Evolutionary conservation across 1,140 invertebrate species (phyloP), one percentile per base, ranked within the genome.

Genomic region (Ceratitis capitata): DNA sequence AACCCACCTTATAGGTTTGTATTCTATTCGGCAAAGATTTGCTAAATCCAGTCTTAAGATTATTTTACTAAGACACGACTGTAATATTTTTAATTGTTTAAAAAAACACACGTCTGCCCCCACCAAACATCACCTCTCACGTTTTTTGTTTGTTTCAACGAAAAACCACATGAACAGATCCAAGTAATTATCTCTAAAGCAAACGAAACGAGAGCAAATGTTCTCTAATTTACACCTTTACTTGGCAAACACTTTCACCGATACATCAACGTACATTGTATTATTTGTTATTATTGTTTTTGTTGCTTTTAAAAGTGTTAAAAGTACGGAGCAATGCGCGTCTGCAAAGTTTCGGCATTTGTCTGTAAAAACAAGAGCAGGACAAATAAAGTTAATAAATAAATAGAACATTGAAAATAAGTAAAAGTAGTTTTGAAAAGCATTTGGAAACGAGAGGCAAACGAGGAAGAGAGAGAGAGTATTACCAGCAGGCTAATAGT

Each of bases 281-380:
- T 58, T 4, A 16, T 32, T 64, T 7, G n/a, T 64, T 19, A 35
- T 64, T 14, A 16, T 64, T 78, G n/a, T 78, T 78, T 3, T 78
- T 78, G 39, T 69, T 69, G 5, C 12, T 45, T 78, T 26, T 19
- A 42, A 47, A 42, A 47, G 69, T 47, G 39, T 78, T 78, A 47
- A 69, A 23, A 53, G 82, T 29, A n/a, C 16, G 23, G 32, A 51
- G 53, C 61, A 56, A 26, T 61, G 83, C 32, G 32, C 56, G 83
- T 84, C 83, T 84, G 83, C 56, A 84, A 84, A 84, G 83, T 84
- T 84, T 84, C 64, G 35, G 39, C 83, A 12, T 84, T 84, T 84
- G 83, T 84, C 56, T 84, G 53, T 9, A 53, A 64, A 58, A 58
- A 84, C 32, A n/a, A n/a, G n/a, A n/a, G n/a, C n/a, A n/a, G n/a